Conservation (phyloP, 2,113 vertebrate genomes). For the Rissa tridactyla region DNA sequence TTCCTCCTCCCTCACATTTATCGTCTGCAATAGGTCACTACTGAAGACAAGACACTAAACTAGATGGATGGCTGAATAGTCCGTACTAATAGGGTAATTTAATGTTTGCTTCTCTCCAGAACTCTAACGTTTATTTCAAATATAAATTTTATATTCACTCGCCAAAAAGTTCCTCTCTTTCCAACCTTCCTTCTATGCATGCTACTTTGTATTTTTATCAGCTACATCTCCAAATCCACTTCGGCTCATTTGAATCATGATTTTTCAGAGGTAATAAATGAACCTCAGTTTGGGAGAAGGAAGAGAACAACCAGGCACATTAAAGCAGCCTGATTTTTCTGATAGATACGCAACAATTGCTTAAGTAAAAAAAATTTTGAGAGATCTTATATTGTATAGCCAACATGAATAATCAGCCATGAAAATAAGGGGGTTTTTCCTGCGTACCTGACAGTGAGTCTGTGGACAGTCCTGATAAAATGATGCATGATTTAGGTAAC, state of each 20-base stretch:
- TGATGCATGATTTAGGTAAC: background rate
- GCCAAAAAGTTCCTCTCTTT: constrained; percentile 8
- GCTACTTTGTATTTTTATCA: constrained; percentile 14
- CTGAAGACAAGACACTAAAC: constrained; percentile 50
- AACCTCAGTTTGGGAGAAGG: background rate
- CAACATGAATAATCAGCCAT: background rate
- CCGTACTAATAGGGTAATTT: constrained; percentile 34
- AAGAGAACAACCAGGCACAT: background rate
- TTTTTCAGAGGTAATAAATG: background rate
- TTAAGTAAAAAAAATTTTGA: background rate
- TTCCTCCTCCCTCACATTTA: background rate
- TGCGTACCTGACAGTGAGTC: background rate
- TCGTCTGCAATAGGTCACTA: constrained; percentile 40
- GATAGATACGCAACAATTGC: background rate
- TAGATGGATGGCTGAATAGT: constrained; percentile 39
- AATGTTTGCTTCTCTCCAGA: constrained; percentile 49
- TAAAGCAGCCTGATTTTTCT: background rate
- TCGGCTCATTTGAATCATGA: background rate
- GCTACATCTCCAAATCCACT: background rate
- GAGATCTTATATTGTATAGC: background rate
- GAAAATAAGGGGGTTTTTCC: background rate
- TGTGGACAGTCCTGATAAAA: background rate
- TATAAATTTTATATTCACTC: constrained; percentile 39
- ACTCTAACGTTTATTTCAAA: constrained; percentile 8
- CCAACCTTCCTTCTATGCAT: background rate